phyloP scores from a whole-genome alignment of 2,113 vertebrate species.

The Arothron firmamentum region DNA sequence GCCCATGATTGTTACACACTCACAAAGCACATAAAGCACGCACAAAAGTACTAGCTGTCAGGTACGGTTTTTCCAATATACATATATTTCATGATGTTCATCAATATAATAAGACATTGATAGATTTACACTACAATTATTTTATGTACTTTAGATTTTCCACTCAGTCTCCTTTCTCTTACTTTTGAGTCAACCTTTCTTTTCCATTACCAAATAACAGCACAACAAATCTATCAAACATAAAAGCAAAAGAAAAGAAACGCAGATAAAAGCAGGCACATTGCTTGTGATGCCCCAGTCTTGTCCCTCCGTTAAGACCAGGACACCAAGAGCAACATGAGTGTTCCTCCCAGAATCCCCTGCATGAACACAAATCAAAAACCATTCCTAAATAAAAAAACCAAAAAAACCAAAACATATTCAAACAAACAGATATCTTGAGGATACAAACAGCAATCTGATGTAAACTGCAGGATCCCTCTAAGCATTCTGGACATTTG shows the following conservation, averaged over 20 bases:
- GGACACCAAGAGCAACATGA: conserved; percentile 61
- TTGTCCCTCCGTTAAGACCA: conserved; percentile 74
- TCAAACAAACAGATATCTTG: conserved; percentile 58
- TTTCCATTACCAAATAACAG: conserved; percentile 66
- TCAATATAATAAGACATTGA: conserved; percentile 84
- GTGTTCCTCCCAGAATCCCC: conserved; percentile 32
- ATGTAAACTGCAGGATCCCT: conserved; percentile 64
- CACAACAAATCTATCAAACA: conserved; percentile 68
- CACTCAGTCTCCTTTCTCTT: conserved; percentile 69
- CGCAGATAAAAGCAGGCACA: conserved; percentile 31
- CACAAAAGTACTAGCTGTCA: conserved; percentile 66
- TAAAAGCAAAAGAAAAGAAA: conserved; percentile 46
- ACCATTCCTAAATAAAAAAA: conserved; percentile 54
- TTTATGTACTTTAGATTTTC: conserved; percentile 76
- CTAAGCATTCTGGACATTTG: conserved; percentile 60
- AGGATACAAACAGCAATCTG: conserved; percentile 64
- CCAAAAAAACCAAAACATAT: conserved; percentile 38
- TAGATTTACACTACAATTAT: conserved; percentile 82
- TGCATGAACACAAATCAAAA: conserved; percentile 38
- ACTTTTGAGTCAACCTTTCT: conserved; percentile 60
- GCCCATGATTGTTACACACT: conserved; percentile 46
- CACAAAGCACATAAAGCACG: conserved; percentile 62
- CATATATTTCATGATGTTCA: conserved; percentile 81
- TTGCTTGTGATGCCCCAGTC: conserved; percentile 67
- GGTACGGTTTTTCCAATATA: conserved; percentile 77